A percentile compares a stretch with the other conserved stretches of the same genome.
Conservation (phyloP, 2,888 invertebrate species). For the Tyria jacobaeae region DNA sequence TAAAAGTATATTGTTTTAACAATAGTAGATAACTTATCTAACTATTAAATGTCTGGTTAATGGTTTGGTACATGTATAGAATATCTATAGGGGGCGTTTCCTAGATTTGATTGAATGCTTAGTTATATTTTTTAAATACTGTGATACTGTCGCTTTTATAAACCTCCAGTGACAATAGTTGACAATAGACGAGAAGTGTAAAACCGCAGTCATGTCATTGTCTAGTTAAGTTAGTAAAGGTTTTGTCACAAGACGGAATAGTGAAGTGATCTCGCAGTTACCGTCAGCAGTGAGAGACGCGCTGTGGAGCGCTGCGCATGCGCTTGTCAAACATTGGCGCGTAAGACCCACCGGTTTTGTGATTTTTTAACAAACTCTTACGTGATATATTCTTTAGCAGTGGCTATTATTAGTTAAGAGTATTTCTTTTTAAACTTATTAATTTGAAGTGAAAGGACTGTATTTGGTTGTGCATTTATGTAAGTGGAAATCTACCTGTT, state of each 20-base stretch:
- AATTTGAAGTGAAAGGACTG: constrained; percentile 62
- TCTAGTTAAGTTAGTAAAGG: constrained; percentile 31
- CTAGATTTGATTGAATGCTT: background rate
- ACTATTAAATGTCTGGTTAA: constrained; percentile 32
- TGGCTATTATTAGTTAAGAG: constrained; percentile 64
- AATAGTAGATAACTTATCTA: constrained; percentile 36
- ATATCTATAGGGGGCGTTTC: constrained; percentile 46
- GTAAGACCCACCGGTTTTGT: constrained; percentile 26
- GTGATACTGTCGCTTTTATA: constrained; percentile 24
- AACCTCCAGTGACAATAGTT: constrained; percentile 25
- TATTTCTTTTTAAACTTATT: constrained; percentile 55
- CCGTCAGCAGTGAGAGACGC: constrained; percentile 68
- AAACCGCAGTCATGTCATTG: constrained; percentile 21
- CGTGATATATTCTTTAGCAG: constrained; percentile 56
- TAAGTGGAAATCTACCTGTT: constrained; percentile 62
- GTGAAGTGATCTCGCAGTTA: constrained; percentile 60
- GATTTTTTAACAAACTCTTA: constrained; percentile 33
- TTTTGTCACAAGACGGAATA: constrained; percentile 46
- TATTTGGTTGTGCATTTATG: constrained; percentile 66
- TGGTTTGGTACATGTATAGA: constrained; percentile 12
- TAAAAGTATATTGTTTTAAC: constrained; percentile 13
- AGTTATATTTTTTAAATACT: constrained; percentile 4
- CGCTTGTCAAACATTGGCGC: constrained; percentile 55
- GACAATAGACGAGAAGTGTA: constrained; percentile 21
- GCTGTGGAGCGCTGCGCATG: constrained; percentile 78